Evolutionary conservation across 2,113 vertebrate species (phyloP).

Genomic region (Danionella cerebrum): DNA sequence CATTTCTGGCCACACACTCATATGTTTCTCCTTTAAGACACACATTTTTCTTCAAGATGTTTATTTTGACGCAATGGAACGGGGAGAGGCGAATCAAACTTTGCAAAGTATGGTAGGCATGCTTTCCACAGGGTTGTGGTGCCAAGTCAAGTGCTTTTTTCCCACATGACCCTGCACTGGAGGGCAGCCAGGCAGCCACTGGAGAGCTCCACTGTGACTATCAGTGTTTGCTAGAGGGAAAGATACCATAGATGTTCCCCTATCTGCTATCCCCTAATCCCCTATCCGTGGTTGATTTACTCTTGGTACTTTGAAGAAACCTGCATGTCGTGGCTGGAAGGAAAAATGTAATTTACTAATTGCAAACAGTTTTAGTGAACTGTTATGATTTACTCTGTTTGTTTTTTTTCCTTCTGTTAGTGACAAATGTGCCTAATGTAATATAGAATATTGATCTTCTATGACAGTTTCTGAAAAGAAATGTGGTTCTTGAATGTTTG

Average conservation of each 20-base stretch:
- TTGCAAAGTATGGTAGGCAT: constrained; percentile 21
- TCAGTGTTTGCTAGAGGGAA: neutral
- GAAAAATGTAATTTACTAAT: too few species aligned
- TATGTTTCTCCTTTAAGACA: neutral
- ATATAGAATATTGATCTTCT: too few species aligned
- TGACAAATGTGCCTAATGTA: too few species aligned
- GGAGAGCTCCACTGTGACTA: neutral
- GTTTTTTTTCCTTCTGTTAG: neutral
- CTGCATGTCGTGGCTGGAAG: neutral
- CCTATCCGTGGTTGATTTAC: neutral
- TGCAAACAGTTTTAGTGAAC: too few species aligned
- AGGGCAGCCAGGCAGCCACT: constrained; percentile 1
- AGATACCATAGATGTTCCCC: constrained; percentile 1
- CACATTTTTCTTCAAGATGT: neutral
- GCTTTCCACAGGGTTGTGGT: neutral
- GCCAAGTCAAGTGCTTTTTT: neutral
- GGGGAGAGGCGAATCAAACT: neutral
- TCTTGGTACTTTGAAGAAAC: neutral
- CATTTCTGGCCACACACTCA: too few species aligned
- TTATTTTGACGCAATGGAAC: constrained; percentile 12
- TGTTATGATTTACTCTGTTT: neutral
- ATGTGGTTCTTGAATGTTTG: too few species aligned
- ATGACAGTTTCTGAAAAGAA: too few species aligned
- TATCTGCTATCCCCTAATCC: neutral
- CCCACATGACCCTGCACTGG: constrained; percentile 16